phyloP scores from a whole-genome alignment of 1,140 invertebrate species.

The Micrasema longulum region DNA sequence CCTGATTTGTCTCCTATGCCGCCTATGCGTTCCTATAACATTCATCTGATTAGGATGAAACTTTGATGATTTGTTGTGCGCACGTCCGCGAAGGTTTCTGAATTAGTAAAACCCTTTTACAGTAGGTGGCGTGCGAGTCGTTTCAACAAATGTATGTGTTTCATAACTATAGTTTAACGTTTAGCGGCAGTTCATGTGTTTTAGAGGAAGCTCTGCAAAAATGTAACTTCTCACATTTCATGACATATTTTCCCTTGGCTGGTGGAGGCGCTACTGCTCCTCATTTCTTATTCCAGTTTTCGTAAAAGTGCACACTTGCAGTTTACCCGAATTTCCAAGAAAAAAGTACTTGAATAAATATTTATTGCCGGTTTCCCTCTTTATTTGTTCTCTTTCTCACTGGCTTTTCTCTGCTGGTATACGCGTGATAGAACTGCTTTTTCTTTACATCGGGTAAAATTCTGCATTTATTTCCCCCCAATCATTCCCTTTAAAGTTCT shows the following conservation, averaged over 20 bases:
- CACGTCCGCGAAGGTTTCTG: no score
- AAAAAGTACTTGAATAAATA: not conserved
- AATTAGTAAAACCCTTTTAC: no score
- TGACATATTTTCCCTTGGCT: constrained; percentile 8
- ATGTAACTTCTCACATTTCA: not conserved
- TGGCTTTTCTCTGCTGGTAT: not conserved
- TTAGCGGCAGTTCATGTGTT: no score
- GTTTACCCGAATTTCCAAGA: not conserved
- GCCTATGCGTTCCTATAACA: no score
- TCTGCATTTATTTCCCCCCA: not conserved
- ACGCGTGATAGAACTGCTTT: not conserved
- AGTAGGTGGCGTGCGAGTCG: no score
- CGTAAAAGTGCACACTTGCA: not conserved
- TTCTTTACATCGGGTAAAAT: constrained; percentile 5
- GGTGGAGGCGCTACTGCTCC: not conserved
- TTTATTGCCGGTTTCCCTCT: not conserved
- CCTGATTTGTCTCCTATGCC: no score
- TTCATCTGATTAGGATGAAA: no score
- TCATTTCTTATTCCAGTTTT: not conserved
- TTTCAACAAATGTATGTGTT: no score
- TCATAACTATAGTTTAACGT: no score
- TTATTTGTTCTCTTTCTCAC: not conserved
- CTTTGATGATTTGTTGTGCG: no score
- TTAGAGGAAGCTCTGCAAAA: constrained; percentile 1
- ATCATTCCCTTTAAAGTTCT: not conserved